Base-by-base conservation (phyloP, 2,888 invertebrate species). In the Synanthedon myopaeformis region DNA sequence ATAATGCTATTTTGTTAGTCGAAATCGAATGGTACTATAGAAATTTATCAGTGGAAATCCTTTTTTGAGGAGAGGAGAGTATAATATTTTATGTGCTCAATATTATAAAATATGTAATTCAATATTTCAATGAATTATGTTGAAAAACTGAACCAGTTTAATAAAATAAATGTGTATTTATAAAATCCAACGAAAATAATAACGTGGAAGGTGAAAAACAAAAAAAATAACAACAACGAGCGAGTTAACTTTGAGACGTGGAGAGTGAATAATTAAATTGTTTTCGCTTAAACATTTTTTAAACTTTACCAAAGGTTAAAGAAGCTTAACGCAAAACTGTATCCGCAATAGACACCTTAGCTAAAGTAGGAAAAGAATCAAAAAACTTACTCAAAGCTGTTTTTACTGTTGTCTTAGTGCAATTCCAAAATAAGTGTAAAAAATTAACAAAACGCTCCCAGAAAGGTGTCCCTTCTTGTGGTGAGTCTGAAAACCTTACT, bases 401-500 rank as follows among this genome's bases (percentile, higher is more conserved):
- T 65, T 64, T 70, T 58, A 78, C 75, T 28, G 76, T 66, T 51
- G 63, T 66, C 55, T 67, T 69, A 57, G 81, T 74, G 62, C 71
- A 72, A 56, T 69, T 73, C 82, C 80, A 79, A 58, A 83, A 67
- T 58, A 75, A 72, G 66, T 70, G 70, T 64, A 81, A 74, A 69
- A 79, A 74, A 49, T 63, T 66, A 55, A 69, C 65, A 62, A 81
- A 72, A 54, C 82, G 76, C 60, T 74, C 70, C 63, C 72, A 70
- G 57, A 82, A 60, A 52, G 81, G 67, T 58, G 63, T 61, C 59
- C 58, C 68, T 59, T 72, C 72, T 54, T 60, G 56, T 52, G 57
- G 75, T 42, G 60, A 62, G 64, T 82, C 83, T 58, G 66, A 70
- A 62, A 85, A 85, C 62, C 76, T 71, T 62, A 85, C 83, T 70